Base-by-base conservation (phyloP, 2,113 vertebrate genomes). In the Pungitius pungitius region DNA sequence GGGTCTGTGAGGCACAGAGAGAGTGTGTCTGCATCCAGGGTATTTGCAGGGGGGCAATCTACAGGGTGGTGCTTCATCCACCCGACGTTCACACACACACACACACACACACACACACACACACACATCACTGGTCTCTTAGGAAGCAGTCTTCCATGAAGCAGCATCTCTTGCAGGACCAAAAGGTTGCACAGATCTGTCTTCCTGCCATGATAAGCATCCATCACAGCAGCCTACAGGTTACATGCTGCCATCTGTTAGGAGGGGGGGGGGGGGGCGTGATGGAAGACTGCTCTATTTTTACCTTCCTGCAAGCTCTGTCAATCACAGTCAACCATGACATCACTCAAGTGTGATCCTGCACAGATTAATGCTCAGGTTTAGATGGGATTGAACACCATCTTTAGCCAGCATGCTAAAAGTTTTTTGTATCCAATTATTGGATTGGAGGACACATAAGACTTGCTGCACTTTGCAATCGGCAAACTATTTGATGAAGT, bases 41-140 rank as follows among this genome's bases (percentile, higher is more conserved):
- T 35, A 11, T 71, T 57, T 67, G 91, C 94, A 95, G 93, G 93
- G 94, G 93, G 86, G 63, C 58, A 72, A 82, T 86, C 92, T 87
- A 73, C 6, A 0, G 90, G 91, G 90, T 91, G 82, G 90, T 92
- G 93, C 92, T 94, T 87, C 83, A 87, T 91, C 33, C 75, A 60
- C 30, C 49, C 60, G 64, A 68, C 27, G 61, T n/a, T 40, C 66
- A 39, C 39, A 61, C 37, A 26, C 76, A 40, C 37, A 52, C 76
- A 70, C 54, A 12, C 43, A 51, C 51, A 52, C 61, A 26, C 70
- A 9, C 14, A 27, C 30, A 51, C 52, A 62, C 40, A 62, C 15
- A n/a, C 76, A 26, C 30, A 24, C 51, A 33, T 42, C 42, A 52
- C 49, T 10, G 52, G 67, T 80, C 76, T 69, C 77, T 84, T 82